Conservation (phyloP, 2,113 vertebrate genomes). For the Brienomyrus brachyistius region DNA sequence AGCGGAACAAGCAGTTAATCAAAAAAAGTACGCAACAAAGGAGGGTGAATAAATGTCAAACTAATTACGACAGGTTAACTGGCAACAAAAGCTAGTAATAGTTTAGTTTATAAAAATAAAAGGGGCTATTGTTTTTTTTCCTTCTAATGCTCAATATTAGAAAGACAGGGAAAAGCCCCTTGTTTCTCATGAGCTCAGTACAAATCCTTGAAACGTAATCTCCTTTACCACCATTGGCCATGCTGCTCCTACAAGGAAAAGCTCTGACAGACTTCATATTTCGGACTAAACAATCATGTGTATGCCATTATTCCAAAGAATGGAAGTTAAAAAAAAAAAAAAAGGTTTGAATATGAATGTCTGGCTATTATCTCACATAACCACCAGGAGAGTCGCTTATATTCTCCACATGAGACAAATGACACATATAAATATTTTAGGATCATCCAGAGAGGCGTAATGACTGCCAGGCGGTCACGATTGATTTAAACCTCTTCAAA, state of each 20-base stretch:
- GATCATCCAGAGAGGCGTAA: slow-evolving; percentile 46
- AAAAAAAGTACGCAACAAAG: not conserved
- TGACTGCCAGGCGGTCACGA: slow-evolving; percentile 39
- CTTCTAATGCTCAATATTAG: not conserved
- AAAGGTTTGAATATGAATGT: not conserved
- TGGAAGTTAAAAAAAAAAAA: not conserved
- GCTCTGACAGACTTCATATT: not conserved
- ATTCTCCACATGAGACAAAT: slow-evolving; percentile 42
- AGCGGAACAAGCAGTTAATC: not conserved
- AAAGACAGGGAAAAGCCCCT: not conserved
- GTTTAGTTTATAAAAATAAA: not conserved
- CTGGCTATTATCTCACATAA: not conserved
- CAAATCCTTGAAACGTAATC: not conserved
- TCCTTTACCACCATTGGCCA: not conserved
- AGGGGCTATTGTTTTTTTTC: not conserved
- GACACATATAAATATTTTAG: slow-evolving; percentile 62
- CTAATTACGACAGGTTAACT: not conserved
- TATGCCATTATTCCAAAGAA: not conserved
- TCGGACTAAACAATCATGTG: not conserved
- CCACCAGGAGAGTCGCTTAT: slow-evolving; percentile 1
- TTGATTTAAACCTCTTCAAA: slow-evolving; percentile 43
- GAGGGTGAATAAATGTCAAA: not conserved
- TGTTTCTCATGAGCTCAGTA: not conserved
- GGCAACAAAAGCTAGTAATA: not conserved
- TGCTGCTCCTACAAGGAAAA: not conserved